Evolutionary conservation across 2,888 invertebrate species (phyloP).

Genomic region (Noctua janthe): DNA sequence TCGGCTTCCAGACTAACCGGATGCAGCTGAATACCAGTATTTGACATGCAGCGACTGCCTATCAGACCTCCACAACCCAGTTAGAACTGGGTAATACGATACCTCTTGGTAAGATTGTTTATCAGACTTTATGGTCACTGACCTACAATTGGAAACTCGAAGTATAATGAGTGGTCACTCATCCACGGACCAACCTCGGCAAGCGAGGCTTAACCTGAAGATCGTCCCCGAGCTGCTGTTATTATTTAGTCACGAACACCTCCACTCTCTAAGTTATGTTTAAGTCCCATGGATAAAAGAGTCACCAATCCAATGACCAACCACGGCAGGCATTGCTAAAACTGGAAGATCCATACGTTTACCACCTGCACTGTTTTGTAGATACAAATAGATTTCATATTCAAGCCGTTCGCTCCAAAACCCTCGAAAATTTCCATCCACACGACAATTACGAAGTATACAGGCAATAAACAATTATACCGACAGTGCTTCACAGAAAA

Average conservation of each 20-base stretch:
- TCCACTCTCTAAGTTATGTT: not conserved
- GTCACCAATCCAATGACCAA: no score
- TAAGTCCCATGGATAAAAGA: no score
- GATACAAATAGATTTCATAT: not conserved
- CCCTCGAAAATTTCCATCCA: slow-evolving; percentile 32
- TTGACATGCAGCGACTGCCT: not conserved
- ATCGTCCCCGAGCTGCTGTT: not conserved
- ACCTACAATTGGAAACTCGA: not conserved
- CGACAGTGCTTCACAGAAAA: slow-evolving; percentile 18
- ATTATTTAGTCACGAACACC: not conserved
- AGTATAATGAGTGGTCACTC: not conserved
- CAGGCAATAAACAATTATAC: slow-evolving; percentile 49
- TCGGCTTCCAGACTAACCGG: not conserved
- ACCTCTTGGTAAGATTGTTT: not conserved
- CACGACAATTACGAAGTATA: slow-evolving; percentile 42
- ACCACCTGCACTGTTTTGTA: not conserved
- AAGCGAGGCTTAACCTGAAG: not conserved
- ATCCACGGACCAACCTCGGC: not conserved
- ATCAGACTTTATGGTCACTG: not conserved
- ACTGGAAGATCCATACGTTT: no score
- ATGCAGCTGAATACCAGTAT: not conserved
- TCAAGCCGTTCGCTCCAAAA: slow-evolving; percentile 7
- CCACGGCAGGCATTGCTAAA: no score
- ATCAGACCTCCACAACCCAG: not conserved
- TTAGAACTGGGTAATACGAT: not conserved